Evolutionary conservation across 2,888 invertebrate species (phyloP).

Genomic region (Drosophila kokeensis): DNA sequence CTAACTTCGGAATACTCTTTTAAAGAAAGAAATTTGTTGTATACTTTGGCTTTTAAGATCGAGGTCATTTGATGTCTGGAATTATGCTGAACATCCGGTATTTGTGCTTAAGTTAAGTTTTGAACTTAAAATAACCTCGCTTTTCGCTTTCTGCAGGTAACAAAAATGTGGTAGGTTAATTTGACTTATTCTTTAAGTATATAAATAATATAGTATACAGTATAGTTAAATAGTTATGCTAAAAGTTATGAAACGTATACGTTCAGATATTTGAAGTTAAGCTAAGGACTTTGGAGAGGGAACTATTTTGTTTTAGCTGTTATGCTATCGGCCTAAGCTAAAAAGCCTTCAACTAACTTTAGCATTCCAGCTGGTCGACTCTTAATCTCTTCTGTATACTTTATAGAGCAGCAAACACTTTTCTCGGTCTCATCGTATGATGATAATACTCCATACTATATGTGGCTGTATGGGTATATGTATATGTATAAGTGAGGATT

Average conservation of each 20-base stretch:
- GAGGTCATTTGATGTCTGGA: background rate
- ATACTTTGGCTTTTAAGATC: background rate
- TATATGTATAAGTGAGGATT: background rate
- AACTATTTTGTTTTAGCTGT: background rate
- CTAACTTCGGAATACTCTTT: slow-evolving; percentile 42
- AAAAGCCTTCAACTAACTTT: background rate
- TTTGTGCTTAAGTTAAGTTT: background rate
- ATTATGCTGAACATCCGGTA: background rate
- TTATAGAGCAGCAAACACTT: slow-evolving; percentile 11
- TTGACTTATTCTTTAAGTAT: background rate
- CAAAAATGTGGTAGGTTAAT: background rate
- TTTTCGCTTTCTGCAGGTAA: background rate
- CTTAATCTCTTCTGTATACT: background rate
- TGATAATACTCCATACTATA: slow-evolving; percentile 31
- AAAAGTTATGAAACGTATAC: background rate
- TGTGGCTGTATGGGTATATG: no score
- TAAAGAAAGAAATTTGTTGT: background rate
- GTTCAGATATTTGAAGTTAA: background rate
- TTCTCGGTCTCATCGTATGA: slow-evolving; percentile 5
- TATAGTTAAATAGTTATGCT: background rate
- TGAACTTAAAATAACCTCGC: background rate
- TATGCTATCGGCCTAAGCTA: background rate
- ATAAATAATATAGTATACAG: no score
- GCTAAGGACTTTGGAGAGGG: background rate
- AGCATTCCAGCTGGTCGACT: background rate